Conservation (phyloP, 2,888 invertebrate genomes). For the Geotrupes spiniger region DNA sequence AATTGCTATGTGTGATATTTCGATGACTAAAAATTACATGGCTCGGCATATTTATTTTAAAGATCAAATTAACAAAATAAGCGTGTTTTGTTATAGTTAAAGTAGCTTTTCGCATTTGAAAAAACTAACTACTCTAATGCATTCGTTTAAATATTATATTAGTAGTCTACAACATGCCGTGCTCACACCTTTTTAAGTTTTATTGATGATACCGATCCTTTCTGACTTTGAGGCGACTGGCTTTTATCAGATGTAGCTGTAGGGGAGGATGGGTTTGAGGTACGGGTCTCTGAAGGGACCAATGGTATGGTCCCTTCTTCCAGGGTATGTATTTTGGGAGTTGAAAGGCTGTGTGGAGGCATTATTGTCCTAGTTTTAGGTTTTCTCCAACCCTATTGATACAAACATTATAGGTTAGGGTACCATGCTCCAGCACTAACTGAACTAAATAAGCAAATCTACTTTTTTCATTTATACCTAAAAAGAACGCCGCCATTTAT, state of each 20-base stretch:
- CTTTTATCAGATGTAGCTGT: constrained; percentile 55
- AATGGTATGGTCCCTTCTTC: constrained; percentile 48
- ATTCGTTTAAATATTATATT: no score
- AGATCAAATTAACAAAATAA: no score
- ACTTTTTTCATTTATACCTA: constrained; percentile 5
- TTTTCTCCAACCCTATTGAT: constrained; percentile 72
- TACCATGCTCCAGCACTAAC: constrained; percentile 26
- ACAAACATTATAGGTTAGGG: constrained; percentile 36
- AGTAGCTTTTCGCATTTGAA: no score
- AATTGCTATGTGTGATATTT: no score
- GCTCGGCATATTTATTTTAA: no score
- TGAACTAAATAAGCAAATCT: constrained; percentile 15
- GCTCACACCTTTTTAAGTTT: constrained; percentile 54
- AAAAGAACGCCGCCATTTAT: no score
- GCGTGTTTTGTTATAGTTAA: no score
- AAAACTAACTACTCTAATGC: no score
- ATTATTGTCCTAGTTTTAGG: constrained; percentile 74
- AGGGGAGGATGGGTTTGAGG: constrained; percentile 50
- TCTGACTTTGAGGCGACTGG: constrained; percentile 53
- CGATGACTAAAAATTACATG: no score
- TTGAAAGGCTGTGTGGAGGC: constrained; percentile 59
- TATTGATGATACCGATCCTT: constrained; percentile 54
- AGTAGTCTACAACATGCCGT: constrained; percentile 37
- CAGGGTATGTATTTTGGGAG: constrained; percentile 53
- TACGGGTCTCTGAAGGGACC: constrained; percentile 45